Evolutionary conservation across 1,140 invertebrate genomes (phyloP).

Genomic region (Varroa destructor): DNA sequence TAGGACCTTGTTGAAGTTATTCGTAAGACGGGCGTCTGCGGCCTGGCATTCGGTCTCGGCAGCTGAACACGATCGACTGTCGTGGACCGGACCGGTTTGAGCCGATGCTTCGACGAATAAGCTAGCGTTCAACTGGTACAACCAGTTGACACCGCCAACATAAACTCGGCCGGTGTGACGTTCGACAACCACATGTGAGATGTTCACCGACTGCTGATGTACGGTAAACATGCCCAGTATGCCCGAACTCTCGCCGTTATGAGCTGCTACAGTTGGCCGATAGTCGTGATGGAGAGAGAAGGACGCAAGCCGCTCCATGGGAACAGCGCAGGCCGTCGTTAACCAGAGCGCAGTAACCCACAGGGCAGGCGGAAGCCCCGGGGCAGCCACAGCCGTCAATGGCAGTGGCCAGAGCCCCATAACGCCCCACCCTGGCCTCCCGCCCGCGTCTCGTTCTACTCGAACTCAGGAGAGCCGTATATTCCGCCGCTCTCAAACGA

Average conservation of each 20-base stretch:
- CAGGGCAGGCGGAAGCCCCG: too few species aligned
- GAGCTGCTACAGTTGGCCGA: not conserved
- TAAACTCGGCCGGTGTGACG: constrained; percentile 50
- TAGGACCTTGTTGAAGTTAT: constrained; percentile 82
- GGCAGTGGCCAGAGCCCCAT: too few species aligned
- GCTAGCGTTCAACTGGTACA: constrained; percentile 62
- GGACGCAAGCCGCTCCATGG: constrained; percentile 2
- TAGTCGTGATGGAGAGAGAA: constrained; percentile 20
- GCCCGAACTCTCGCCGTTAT: not conserved
- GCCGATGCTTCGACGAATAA: constrained; percentile 54
- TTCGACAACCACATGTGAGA: constrained; percentile 51
- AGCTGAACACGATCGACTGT: constrained; percentile 73
- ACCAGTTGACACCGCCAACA: constrained; percentile 65
- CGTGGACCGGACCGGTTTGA: constrained; percentile 58
- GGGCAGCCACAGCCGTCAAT: too few species aligned
- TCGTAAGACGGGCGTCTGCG: constrained; percentile 52
- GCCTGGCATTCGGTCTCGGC: constrained; percentile 55
- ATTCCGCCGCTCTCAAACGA: too few species aligned
- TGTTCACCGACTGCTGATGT: constrained; percentile 38
- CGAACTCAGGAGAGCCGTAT: too few species aligned
- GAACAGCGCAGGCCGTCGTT: not conserved
- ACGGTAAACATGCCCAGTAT: constrained; percentile 37
- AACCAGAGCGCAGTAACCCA: not conserved
- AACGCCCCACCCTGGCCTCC: too few species aligned
- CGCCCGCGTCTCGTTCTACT: too few species aligned